Percentiles rank a stretch among this genome's conserved stretches.
Evolutionary conservation across 2,797 vertebrate genomes (phyloP).

Genomic region (Falco concolor): DNA sequence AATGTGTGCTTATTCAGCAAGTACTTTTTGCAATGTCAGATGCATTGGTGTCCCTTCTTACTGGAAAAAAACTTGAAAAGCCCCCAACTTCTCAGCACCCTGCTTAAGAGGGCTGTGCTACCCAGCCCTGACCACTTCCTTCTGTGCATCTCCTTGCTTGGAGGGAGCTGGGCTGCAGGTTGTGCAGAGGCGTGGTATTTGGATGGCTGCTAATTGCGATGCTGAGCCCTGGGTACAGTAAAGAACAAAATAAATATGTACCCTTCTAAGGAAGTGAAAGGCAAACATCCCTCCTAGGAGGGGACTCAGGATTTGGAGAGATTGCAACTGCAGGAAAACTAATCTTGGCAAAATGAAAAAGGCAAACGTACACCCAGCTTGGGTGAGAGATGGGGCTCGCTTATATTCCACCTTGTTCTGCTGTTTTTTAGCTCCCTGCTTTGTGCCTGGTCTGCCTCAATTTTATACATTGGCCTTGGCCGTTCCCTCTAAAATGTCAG

Average conservation of each 20-base stretch:
- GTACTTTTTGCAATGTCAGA: neutral
- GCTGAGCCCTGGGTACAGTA: neutral
- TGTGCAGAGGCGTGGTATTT: neutral
- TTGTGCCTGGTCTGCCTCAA: neutral
- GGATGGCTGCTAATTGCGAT: neutral
- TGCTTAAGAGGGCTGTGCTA: neutral
- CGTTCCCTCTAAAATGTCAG: neutral
- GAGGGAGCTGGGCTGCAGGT: neutral
- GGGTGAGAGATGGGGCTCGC: neutral
- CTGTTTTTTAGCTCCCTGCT: neutral
- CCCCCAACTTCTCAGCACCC: neutral
- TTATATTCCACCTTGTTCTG: neutral
- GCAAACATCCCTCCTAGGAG: neutral
- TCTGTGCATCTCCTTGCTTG: neutral
- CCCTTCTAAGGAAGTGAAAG: neutral
- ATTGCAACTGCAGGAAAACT: neutral
- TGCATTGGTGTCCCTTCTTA: neutral
- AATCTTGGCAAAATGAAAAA: neutral
- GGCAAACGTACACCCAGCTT: neutral
- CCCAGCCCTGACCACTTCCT: accelerated
- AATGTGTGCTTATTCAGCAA: neutral
- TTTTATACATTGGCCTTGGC: neutral
- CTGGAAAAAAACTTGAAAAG: neutral
- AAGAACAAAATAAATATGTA: neutral
- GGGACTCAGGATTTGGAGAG: neutral